These are phyloP conservation scores for Hirundichthys speculiger DNA, from an alignment of 2,113 vertebrate genomes.

Conservation along the genomic window DNA sequence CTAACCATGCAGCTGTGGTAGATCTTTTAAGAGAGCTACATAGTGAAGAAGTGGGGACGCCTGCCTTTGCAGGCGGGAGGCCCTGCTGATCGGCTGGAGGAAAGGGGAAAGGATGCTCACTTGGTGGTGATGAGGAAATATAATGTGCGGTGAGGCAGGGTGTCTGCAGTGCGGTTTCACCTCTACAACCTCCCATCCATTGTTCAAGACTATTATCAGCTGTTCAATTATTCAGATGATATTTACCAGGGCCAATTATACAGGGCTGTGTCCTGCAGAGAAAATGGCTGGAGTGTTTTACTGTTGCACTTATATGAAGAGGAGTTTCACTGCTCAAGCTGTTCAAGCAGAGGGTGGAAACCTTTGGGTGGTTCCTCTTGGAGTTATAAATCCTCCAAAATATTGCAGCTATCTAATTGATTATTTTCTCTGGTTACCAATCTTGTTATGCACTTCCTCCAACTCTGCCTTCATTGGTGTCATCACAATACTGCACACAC, in stretches of 20 bases:
- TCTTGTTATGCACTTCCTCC: neutral
- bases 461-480: neutral
- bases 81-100: conserved; percentile 39
- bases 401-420: conserved; percentile 8
- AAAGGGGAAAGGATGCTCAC: conserved; percentile 39
- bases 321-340: conserved; percentile 64
- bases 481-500: neutral
- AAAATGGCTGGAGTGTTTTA: conserved; percentile 79
- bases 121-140: conserved; percentile 56
- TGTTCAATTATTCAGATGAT: conserved; percentile 84
- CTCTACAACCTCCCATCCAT: conserved; percentile 79
- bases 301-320: conserved; percentile 66
- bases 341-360: conserved; percentile 59
- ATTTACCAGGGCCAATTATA: conserved; percentile 83
- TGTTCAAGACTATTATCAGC: conserved; percentile 79
- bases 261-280: conserved; percentile 75
- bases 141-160: conserved; percentile 74
- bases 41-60: conserved; percentile 72
- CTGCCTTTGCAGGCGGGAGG: conserved; percentile 52
- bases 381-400: conserved; percentile 18
- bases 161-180: conserved; percentile 80
- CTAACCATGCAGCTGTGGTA: conserved; percentile 59
- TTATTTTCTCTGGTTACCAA: conserved; percentile 3
- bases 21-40: conserved; percentile 70
- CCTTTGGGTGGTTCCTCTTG: conserved; percentile 41